Percentiles rank a stretch among this genome's conserved stretches.
These are phyloP conservation scores for Lamproptera curius DNA, from an alignment of 2,888 invertebrate genomes.

Conservation along the genomic window DNA sequence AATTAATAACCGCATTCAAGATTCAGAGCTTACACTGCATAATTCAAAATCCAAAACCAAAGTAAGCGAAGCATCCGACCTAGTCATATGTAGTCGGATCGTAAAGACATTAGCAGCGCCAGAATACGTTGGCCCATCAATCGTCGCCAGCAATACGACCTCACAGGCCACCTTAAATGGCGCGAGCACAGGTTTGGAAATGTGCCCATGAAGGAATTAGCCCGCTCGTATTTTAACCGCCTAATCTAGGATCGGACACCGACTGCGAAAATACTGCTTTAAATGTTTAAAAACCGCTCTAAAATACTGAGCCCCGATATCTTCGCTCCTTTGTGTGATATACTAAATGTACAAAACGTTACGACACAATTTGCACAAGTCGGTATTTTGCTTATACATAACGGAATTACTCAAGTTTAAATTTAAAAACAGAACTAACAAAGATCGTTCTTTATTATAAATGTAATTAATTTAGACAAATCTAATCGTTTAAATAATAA, in stretches of 20 bases:
- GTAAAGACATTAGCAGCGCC: constrained; percentile 2
- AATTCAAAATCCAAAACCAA: no score
- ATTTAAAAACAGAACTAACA: no score
- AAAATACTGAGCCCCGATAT: constrained; percentile 10
- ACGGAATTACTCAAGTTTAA: no score
- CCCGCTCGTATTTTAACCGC: constrained; percentile 17
- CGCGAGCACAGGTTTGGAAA: constrained; percentile 13
- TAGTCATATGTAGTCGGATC: constrained; percentile 3
- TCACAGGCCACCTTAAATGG: constrained; percentile 7
- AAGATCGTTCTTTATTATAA: no score
- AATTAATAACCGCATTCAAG: no score
- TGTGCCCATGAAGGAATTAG: constrained; percentile 21
- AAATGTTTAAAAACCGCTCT: constrained; percentile 19
- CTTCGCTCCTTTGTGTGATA: not conserved
- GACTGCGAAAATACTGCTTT: constrained; percentile 16
- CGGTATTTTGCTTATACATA: no score
- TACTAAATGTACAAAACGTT: not conserved
- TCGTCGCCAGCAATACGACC: not conserved
- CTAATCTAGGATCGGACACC: constrained; percentile 20
- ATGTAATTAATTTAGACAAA: no score
- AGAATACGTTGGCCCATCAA: not conserved
- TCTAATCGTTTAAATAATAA: no score
- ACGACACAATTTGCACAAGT: not conserved
- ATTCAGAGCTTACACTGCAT: no score
- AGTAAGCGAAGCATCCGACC: no score